Evolutionary conservation across 2,888 invertebrate genomes (phyloP), one percentile per base, ranked within the genome.

Genomic region (Hemithea aestivaria): DNA sequence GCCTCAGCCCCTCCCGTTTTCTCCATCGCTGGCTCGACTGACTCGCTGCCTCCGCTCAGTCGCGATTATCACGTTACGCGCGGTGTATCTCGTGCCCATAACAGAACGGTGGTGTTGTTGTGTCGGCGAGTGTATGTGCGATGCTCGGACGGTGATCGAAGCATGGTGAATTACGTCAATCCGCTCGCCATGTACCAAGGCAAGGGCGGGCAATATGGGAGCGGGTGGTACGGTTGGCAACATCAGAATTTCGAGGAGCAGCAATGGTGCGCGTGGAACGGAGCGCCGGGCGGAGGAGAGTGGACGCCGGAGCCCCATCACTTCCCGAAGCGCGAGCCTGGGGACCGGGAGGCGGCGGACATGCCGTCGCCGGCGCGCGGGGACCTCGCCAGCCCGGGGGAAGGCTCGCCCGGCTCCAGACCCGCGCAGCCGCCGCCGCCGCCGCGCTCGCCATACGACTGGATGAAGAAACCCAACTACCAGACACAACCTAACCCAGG

Each of bases 401-500:
- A 89, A 41, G 74, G 88, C 1, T 88, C 89, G 0, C 81, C 89
- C 1, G 76, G 88, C 1, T 87, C 89, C 1, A 65, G 82, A 68
- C 73, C 83, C 47, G 67, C 84, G 56, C 72, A 88, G 70, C 73
- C 92, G 61, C 92, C 94, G 27, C 89, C 91, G 23, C 93, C 93
- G 16, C 91, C 92, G 10, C 90, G 95, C 26, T 94, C 94, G 51
- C 95, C 95, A 0, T 96, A 91, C 73, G 96, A 95, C 60, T 97
- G 96, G 96, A 96, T 97, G 92, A 96, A 94, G 77, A 96, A 95
- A 73, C 93, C 94, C 0, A 91, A 94, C 33, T 96, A 95, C 75
- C 94, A 94, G 65, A 91, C 90, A 49, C 94, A 94, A 66, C 94
- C 94, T 1, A 94, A 93, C 77, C 94, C 95, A 82, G 96, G 96